A percentile compares a stretch with the other conserved stretches of the same genome.
phyloP scores from a whole-genome alignment of 1,140 invertebrate genomes.

The Drosophila rufa region DNA sequence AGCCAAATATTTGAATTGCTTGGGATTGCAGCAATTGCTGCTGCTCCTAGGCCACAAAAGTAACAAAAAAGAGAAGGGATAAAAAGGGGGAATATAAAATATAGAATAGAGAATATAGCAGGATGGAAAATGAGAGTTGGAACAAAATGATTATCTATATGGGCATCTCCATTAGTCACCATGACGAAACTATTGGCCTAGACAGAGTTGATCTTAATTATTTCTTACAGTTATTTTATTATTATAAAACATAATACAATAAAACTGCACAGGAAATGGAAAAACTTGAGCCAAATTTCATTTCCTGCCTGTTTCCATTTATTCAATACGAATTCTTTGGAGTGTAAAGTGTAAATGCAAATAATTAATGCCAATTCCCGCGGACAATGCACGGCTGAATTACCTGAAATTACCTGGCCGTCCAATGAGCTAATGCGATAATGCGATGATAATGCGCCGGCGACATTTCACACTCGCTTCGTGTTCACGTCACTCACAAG shows the following conservation, averaged over 20 bases:
- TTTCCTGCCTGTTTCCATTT: neutral
- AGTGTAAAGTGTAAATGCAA: slow-evolving; percentile 3
- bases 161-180: neutral
- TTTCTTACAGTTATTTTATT: neutral
- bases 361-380: neutral
- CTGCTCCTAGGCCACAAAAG: neutral
- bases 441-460: slow-evolving; percentile 12
- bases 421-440: slow-evolving; percentile 25
- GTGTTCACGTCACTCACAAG: slow-evolving; percentile 19
- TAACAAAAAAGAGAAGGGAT: neutral
- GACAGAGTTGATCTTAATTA: no score
- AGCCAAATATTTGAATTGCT: slow-evolving; percentile 65
- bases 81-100: neutral
- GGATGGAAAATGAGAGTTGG: neutral
- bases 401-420: slow-evolving; percentile 32
- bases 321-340: neutral
- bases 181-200: no score
- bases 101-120: no score
- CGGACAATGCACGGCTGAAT: slow-evolving; percentile 7
- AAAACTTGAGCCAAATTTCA: neutral
- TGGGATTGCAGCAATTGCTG: slow-evolving; percentile 47
- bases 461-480: slow-evolving; percentile 9
- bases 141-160: neutral
- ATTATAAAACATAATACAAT: no score
- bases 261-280: no score